Evolutionary conservation across 2,797 vertebrate genomes (phyloP), one percentile per base, ranked within the genome.

Genomic region (Chromobotia macracanthus): DNA sequence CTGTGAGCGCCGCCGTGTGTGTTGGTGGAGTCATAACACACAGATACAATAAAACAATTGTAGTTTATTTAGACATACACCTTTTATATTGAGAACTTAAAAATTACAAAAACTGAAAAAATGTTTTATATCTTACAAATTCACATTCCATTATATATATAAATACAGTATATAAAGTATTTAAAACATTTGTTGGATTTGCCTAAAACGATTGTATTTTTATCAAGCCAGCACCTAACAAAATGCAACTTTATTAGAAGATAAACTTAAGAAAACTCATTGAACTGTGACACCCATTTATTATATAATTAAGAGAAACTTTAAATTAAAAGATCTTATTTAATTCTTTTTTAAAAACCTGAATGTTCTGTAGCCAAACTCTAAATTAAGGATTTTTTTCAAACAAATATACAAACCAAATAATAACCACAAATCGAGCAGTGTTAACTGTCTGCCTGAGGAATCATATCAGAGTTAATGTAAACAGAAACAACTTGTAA

Each of bases 241-340:
- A 64, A 76, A 77, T 66, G 82, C 82, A 68, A 91, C 56, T 44
- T 21, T 46, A 50, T 23, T 3, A 44, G 28, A 28, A 8, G 13
- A 23, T 23, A 50, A 41, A 67, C 9, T n/a, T n/a, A n/a, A 25
- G 15, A 61, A 56, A 50, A 38, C 3, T 18, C 44, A 71, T n/a
- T 51, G 11, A 28, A 50, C 44, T 18, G 77, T 85, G 86, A 92
- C 92, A 93, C 84, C 89, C 89, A 93, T 93, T 93, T 93, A 92
- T 92, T 93, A 92, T 88, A 84, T 92, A 88, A 87, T 90, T 91
- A 92, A 90, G 90, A 93, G 89, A 90, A 90, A 91, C 90, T 89
- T 92, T 89, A 89, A 92, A 92, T 90, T 90, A 92, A 93, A 93
- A 93, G 89, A 91, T 92, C 88, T n/a, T n/a, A n/a, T n/a, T n/a